Base-by-base conservation (phyloP, 2,113 vertebrate genomes). In the Rhabdomys dilectus region DNA sequence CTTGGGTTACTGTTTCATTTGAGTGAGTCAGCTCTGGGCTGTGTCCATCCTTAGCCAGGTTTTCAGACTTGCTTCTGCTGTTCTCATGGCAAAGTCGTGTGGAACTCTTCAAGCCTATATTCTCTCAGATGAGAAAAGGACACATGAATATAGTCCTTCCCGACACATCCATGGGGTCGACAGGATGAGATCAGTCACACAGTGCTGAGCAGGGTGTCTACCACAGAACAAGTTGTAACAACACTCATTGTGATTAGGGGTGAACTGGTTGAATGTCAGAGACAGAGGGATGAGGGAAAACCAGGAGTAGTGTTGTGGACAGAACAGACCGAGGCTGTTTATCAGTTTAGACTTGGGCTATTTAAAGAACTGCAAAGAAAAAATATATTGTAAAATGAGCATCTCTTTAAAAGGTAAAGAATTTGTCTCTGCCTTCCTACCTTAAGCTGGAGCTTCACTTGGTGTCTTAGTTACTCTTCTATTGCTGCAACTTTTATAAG, bases 331-430 rank as follows among this genome's bases (percentile, higher is more conserved):
- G 7, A 36, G 26, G 13, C 3, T 42, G 42, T 24, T 66, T 12
- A 45, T 34, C 7, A 0, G 19, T 45, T 91, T 72, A 72, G 45
- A 53, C 39, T 26, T 93, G 77, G 91, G 66, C 51, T 91, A 68
- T 22, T 93, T 72, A 85, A 91, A 92, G 60, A 29, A 42, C n/a
- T 29, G n/a, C 3, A 60, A 1, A 48, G n/a, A 62, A 78, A 48
- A 80, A 94, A 86, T 22, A 26, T 7, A 58, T 81, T 77, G 16
- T 66, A 45, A 81, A 93, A 94, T 34, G 29, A 91, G 81, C 73
- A 48, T 48, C 29, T 86, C 60, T 86, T 66, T 66, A 51, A 68
- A 66, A 68, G 51, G 60, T 31, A 51, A 84, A 85, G 17, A 91
- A 31, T 78, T 56, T 56, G 22, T 56, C 24, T 3, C 34, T 4